Percentiles rank a stretch among this genome's conserved stretches.
Evolutionary conservation across 2,113 vertebrate species (phyloP).

Genomic region (Catharus minimus): DNA sequence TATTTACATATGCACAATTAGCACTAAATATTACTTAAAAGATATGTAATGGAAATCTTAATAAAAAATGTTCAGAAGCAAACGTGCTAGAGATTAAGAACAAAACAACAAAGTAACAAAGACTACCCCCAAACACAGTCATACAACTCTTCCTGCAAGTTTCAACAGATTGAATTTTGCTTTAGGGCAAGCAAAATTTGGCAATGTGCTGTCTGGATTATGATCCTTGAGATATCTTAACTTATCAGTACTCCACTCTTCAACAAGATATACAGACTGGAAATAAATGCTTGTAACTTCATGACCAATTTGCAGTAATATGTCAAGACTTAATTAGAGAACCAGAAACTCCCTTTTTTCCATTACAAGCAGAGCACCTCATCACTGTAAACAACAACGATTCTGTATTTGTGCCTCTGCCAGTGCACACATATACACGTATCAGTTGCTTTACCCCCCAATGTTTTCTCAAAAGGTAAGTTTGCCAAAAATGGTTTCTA

Average conservation of each 20-base stretch:
- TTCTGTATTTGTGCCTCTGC: neutral
- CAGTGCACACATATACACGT: rapidly evolving
- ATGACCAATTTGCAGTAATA: neutral
- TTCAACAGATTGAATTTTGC: neutral
- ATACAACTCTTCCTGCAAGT: neutral
- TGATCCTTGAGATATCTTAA: neutral
- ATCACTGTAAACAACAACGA: neutral
- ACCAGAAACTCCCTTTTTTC: neutral
- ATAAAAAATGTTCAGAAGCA: neutral
- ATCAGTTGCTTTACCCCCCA: neutral
- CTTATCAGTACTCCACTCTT: neutral
- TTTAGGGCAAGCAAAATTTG: neutral
- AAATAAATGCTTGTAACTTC: neutral
- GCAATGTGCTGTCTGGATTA: neutral
- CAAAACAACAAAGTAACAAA: neutral
- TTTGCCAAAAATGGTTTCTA: neutral
- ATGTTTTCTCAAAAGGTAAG: neutral
- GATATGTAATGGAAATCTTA: neutral
- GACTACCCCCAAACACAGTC: neutral
- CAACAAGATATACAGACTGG: neutral
- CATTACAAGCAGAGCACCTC: neutral
- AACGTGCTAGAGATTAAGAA: rapidly evolving
- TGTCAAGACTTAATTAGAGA: neutral
- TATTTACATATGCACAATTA: neutral
- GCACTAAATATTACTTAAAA: neutral